A percentile compares a stretch with the other conserved stretches of the same genome.
phyloP scores from a whole-genome alignment of 2,113 vertebrate genomes.

The Scopus umbretta region DNA sequence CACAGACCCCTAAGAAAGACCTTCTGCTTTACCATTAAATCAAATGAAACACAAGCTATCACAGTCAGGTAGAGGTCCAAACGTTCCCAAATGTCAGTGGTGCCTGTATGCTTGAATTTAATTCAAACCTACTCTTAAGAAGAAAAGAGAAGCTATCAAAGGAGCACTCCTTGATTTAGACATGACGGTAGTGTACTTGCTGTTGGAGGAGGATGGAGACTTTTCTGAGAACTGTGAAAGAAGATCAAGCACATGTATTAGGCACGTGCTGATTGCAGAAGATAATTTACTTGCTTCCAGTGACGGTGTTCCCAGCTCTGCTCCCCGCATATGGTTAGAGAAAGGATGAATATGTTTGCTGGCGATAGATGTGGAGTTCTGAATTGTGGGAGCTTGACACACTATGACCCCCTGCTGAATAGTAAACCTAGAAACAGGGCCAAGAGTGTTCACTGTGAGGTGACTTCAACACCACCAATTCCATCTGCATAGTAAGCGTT shows the following conservation, averaged over 20 bases:
- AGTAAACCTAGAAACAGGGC: neutral
- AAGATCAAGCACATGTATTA: neutral
- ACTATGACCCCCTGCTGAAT: neutral
- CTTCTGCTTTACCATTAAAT: neutral
- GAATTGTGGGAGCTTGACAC: neutral
- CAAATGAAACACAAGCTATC: neutral
- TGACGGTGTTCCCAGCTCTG: neutral
- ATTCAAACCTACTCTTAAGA: neutral
- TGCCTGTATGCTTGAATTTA: neutral
- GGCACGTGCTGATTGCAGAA: neutral
- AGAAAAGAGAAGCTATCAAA: neutral
- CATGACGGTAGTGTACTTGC: accelerated
- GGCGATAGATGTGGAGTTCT: neutral
- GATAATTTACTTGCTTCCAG: neutral
- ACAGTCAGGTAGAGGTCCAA: neutral
- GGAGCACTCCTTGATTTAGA: neutral
- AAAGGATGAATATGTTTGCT: neutral
- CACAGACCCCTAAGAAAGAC: neutral
- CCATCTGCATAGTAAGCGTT: neutral
- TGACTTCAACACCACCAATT: neutral
- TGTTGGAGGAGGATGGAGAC: neutral
- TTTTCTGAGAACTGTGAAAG: neutral
- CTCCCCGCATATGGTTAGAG: neutral
- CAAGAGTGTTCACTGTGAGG: neutral
- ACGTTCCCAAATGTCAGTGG: neutral